Conservation (phyloP, 2,888 invertebrate species). For the Tetragnatha montana region DNA sequence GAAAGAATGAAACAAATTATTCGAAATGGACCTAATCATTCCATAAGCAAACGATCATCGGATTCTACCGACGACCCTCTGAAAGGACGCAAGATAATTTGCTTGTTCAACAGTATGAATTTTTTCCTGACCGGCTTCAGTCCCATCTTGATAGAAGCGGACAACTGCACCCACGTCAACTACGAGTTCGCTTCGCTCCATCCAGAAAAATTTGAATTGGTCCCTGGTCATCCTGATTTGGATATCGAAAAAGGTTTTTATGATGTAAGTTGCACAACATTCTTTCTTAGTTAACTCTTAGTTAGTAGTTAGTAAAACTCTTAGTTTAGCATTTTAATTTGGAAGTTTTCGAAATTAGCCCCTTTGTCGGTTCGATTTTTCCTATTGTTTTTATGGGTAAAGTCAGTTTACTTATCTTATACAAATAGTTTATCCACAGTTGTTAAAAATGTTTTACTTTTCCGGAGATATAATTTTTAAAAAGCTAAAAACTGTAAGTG, state of each 20-base stretch:
- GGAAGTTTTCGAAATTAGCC: no score
- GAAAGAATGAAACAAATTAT: no score
- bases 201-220: constrained; percentile 50
- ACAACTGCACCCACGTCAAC: constrained; percentile 89
- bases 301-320: no score
- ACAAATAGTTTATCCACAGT: no score
- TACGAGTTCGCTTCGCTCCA: constrained; percentile 90
- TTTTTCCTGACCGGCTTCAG: constrained; percentile 92
- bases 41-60: neutral
- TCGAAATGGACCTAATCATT: no score
- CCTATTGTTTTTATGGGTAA: no score
- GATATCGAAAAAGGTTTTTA: constrained; percentile 40
- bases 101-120: constrained; percentile 99
- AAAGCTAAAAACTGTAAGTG: no score
- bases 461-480: no score
- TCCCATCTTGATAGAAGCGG: constrained; percentile 86
- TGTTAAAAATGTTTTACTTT: no score
- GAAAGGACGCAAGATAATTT: constrained; percentile 80
- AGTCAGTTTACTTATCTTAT: no score
- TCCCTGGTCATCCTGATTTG: constrained; percentile 22
- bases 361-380: no score
- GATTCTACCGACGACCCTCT: constrained; percentile 5
- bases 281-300: neutral
- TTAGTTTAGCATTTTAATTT: no score
- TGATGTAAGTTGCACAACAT: constrained; percentile 83